phyloP scores from a whole-genome alignment of 2,888 invertebrate species.

The Alloscopus bannaensis region DNA sequence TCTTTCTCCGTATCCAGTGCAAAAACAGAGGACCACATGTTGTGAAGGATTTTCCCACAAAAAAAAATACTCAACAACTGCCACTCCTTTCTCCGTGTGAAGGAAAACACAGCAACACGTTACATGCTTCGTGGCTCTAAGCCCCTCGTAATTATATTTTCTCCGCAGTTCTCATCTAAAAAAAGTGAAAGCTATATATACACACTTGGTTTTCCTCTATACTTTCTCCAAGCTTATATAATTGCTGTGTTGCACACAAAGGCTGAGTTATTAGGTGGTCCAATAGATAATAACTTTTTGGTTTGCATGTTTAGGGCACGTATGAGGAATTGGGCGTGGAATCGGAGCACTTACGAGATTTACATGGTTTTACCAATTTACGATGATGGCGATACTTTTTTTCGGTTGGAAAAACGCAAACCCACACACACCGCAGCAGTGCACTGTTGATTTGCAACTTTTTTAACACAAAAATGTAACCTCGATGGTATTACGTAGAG shows the following conservation, averaged over 20 bases:
- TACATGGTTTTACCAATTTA: constrained; percentile 59
- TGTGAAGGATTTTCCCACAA: constrained; percentile 60
- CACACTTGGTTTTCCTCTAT: neutral
- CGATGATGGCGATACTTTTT: constrained; percentile 63
- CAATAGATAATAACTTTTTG: constrained; percentile 56
- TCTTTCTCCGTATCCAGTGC: too few relatives aligned
- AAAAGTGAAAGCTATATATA: constrained; percentile 42
- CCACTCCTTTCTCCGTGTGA: neutral
- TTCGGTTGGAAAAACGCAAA: constrained; percentile 38
- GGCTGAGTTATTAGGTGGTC: constrained; percentile 1
- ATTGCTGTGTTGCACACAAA: neutral
- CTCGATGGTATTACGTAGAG: neutral
- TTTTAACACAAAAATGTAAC: neutral
- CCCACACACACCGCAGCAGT: too few relatives aligned
- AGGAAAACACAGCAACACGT: constrained; percentile 49
- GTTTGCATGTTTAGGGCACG: constrained; percentile 38
- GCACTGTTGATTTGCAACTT: constrained; percentile 47
- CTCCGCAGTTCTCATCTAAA: constrained; percentile 40
- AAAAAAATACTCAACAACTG: constrained; percentile 16
- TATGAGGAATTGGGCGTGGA: constrained; percentile 62
- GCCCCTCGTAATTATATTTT: constrained; percentile 32
- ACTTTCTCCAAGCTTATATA: neutral
- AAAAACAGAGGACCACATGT: constrained; percentile 55
- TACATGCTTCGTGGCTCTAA: constrained; percentile 22
- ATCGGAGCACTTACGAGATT: constrained; percentile 59